Evolutionary conservation across 2,113 vertebrate species (phyloP).

Genomic region (Chionis minor): DNA sequence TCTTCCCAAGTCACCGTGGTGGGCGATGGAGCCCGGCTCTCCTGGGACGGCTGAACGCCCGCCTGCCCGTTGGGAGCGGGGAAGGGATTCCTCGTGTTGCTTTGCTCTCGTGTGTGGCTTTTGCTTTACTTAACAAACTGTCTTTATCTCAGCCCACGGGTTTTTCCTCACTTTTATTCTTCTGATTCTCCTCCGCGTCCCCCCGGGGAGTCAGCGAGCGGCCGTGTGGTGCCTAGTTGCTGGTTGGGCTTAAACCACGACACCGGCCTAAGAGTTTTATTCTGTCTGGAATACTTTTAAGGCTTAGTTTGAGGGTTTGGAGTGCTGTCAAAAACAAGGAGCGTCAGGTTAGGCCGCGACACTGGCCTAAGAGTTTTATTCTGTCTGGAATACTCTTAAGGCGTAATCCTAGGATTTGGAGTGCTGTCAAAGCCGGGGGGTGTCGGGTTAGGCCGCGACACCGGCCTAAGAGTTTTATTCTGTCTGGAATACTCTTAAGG

Average conservation of each 20-base stretch:
- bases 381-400: background rate
- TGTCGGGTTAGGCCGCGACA: background rate
- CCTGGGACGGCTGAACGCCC: background rate
- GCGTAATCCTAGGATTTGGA: background rate
- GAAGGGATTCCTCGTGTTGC: background rate
- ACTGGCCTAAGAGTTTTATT: background rate
- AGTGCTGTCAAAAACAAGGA: background rate
- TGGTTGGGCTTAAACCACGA: background rate
- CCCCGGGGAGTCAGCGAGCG: rapidly evolving
- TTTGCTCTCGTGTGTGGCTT: rapidly evolving
- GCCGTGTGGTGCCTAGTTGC: background rate
- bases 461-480: background rate
- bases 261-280: background rate
- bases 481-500: background rate
- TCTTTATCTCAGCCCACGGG: background rate
- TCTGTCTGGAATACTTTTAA: background rate
- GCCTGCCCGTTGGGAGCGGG: too few relatives aligned
- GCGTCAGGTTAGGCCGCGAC: background rate
- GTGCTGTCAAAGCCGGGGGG: background rate
- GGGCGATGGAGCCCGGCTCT: rapidly evolving
- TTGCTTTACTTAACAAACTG: background rate
- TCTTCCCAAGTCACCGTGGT: rapidly evolving
- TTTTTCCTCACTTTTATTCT: background rate
- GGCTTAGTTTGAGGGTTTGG: background rate
- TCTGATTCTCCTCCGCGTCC: background rate